These are phyloP conservation scores for Cotesia congregata DNA, from an alignment of 2,888 invertebrate genomes.

Conservation along the genomic window DNA sequence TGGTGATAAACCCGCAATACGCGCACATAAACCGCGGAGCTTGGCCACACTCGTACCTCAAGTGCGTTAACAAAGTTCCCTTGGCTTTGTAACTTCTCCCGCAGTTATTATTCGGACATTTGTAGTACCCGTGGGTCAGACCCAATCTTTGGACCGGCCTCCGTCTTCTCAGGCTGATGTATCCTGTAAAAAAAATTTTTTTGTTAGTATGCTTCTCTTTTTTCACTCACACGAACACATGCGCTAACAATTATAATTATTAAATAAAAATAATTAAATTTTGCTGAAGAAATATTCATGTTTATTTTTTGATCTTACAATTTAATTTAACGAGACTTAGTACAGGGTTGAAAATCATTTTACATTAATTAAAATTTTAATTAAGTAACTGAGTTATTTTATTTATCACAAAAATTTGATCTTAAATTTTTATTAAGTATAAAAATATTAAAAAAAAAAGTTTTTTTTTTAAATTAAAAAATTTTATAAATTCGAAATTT, in stretches of 20 bases:
- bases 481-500: too few species aligned
- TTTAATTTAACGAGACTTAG: too few species aligned
- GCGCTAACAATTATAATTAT: background rate
- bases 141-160: background rate
- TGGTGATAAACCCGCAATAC: background rate
- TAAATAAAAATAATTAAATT: background rate
- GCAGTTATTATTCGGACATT: background rate
- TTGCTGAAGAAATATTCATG: too few species aligned
- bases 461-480: too few species aligned
- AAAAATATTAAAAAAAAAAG: too few species aligned
- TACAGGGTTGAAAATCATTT: too few species aligned
- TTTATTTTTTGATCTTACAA: too few species aligned
- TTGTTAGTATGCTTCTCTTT: background rate
- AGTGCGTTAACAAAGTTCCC: conserved; percentile 52
- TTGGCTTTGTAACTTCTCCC: background rate
- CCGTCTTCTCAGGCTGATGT: background rate
- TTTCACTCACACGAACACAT: background rate
- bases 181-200: background rate
- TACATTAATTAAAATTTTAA: too few species aligned
- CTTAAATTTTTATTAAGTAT: too few species aligned
- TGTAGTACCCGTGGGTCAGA: background rate
- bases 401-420: too few species aligned
- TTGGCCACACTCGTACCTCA: conserved; percentile 68
- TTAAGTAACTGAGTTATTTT: too few species aligned
- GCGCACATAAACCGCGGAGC: conserved; percentile 59